phyloP scores from a whole-genome alignment of 2,113 vertebrate genomes.

The Globicephala melas region DNA sequence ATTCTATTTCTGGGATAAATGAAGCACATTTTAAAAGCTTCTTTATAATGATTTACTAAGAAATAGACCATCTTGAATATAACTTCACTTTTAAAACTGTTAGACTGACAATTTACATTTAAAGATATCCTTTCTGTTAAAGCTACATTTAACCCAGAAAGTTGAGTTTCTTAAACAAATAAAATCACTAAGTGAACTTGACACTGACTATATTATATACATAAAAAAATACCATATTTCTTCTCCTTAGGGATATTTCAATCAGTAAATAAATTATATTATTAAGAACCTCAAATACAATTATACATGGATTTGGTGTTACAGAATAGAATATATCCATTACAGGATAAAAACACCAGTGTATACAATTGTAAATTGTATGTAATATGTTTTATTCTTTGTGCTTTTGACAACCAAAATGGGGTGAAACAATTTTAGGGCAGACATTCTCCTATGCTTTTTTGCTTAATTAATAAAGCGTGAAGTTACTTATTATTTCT shows the following conservation, averaged over 20 bases:
- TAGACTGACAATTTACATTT: background rate
- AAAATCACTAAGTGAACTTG: background rate
- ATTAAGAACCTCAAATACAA: background rate
- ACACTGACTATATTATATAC: background rate
- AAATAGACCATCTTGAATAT: background rate
- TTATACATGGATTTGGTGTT: background rate
- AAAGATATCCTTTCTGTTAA: background rate
- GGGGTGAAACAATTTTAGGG: background rate
- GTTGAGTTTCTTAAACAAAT: background rate
- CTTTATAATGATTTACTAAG: background rate
- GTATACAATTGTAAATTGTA: background rate
- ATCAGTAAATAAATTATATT: background rate
- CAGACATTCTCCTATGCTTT: background rate
- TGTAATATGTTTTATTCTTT: background rate
- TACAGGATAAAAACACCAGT: background rate
- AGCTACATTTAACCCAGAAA: background rate
- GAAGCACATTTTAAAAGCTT: background rate
- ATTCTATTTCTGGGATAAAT: background rate
- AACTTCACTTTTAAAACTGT: background rate
- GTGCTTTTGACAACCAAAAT: background rate
- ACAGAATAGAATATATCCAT: background rate
- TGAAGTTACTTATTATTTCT: background rate
- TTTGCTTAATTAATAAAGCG: background rate
- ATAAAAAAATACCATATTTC: background rate
- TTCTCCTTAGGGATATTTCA: background rate